Conservation (phyloP, 2,797 vertebrate genomes). For the Selene dorsalis region DNA sequence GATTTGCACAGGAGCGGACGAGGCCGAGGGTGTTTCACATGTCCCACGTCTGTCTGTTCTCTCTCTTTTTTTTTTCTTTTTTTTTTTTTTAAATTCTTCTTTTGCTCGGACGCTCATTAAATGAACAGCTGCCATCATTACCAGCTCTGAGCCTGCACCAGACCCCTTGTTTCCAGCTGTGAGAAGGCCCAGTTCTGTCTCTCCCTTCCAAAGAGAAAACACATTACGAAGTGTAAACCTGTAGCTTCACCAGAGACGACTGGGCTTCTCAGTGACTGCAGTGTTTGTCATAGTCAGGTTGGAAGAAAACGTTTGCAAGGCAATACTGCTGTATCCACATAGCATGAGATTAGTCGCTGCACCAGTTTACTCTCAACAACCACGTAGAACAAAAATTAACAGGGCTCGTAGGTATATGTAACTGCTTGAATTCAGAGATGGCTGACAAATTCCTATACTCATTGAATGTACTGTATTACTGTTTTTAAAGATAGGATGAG, state of each 20-base stretch:
- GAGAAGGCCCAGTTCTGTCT: constrained; percentile 75
- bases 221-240: constrained; percentile 55
- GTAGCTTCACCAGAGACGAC: constrained; percentile 62
- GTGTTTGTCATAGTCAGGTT: constrained; percentile 44
- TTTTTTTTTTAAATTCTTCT: not conserved
- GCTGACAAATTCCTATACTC: constrained; percentile 96
- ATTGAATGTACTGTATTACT: constrained; percentile 99
- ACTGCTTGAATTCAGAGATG: constrained; percentile 87
- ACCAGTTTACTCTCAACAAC: constrained; percentile 79
- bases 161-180: constrained; percentile 66
- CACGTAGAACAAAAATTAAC: constrained; percentile 83
- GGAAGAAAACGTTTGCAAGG: constrained; percentile 64
- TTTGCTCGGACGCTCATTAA: constrained; percentile 60
- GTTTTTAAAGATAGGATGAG: constrained; percentile 93
- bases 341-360: constrained; percentile 85
- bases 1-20: constrained; percentile 78
- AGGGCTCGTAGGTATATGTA: constrained; percentile 85
- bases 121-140: constrained; percentile 68
- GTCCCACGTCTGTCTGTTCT: constrained; percentile 44
- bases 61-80: not conserved
- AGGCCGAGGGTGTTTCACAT: constrained; percentile 57
- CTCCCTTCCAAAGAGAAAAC: constrained; percentile 75
- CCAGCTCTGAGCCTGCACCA: constrained; percentile 64
- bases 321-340: constrained; percentile 79
- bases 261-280: constrained; percentile 55